These are phyloP conservation scores for Myiozetetes cayanensis DNA, from an alignment of 2,113 vertebrate species.

Conservation along the genomic window DNA sequence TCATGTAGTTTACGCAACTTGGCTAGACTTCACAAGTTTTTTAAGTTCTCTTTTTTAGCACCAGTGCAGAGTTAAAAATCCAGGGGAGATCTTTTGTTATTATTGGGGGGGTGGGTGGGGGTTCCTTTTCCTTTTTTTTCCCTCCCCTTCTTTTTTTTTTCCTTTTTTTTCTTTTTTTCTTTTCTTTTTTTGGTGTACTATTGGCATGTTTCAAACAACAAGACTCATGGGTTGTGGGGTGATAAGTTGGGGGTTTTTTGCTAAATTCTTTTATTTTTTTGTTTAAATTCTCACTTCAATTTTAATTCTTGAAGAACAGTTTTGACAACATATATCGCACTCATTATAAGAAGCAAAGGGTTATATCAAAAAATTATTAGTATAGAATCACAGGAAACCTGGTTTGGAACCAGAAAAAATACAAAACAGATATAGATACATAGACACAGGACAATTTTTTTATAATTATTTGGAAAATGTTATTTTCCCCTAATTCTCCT, in stretches of 20 bases:
- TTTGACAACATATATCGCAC: too few relatives aligned
- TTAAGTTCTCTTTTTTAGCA: background rate
- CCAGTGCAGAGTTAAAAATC: background rate
- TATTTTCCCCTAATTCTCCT: background rate
- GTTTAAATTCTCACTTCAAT: constrained; percentile 99
- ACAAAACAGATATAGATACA: too few relatives aligned
- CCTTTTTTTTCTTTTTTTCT: background rate
- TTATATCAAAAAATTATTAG: too few relatives aligned
- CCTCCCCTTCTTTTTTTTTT: background rate
- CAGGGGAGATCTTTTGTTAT: background rate
- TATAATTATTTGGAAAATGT: too few relatives aligned
- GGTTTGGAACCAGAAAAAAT: too few relatives aligned
- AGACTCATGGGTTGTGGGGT: constrained; percentile 76
- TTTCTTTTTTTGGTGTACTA: background rate
- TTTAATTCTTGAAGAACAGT: constrained; percentile 99
- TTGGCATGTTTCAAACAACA: constrained; percentile 84
- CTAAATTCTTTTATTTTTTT: constrained; percentile 97
- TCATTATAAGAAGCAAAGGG: too few relatives aligned
- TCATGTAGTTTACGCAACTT: background rate
- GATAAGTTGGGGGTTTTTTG: constrained; percentile 75
- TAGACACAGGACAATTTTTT: too few relatives aligned
- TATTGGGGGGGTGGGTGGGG: too few relatives aligned
- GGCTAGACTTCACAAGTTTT: background rate
- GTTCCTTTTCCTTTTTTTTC: too few relatives aligned
- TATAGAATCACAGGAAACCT: too few relatives aligned